These are phyloP conservation scores for Anguilla anguilla DNA, from an alignment of 2,797 vertebrate genomes.

Conservation along the genomic window DNA sequence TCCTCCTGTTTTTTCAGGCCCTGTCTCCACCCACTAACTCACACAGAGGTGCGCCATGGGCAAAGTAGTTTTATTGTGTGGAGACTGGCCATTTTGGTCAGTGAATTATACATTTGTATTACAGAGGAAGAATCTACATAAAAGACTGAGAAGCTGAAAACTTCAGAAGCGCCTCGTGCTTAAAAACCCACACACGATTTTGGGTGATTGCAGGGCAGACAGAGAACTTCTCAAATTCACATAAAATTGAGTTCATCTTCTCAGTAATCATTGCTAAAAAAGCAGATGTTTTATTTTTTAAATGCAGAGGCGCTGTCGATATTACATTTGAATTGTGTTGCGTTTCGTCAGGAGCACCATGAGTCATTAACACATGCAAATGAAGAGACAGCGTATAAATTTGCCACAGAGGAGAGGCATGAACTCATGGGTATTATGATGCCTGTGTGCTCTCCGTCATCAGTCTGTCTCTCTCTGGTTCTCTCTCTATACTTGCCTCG, in stretches of 20 bases:
- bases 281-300: neutral
- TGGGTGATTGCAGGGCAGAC: neutral
- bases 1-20: neutral
- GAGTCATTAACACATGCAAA: constrained; percentile 11
- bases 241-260: neutral
- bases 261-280: neutral
- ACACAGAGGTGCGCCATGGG: neutral
- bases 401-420: neutral
- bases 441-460: neutral
- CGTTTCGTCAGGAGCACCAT: neutral
- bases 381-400: neutral
- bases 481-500: neutral
- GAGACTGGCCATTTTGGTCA: constrained; percentile 12
- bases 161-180: neutral
- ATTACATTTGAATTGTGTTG: neutral
- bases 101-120: constrained; percentile 37
- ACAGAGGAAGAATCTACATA: neutral
- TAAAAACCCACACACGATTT: neutral
- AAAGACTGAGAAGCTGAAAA: neutral
- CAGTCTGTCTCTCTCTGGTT: neutral
- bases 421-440: constrained; percentile 16
- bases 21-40: neutral
- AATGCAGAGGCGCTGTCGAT: neutral
- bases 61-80: neutral
- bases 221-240: neutral